phyloP scores from a whole-genome alignment of 2,113 vertebrate genomes.

The Tyrannus savana region DNA sequence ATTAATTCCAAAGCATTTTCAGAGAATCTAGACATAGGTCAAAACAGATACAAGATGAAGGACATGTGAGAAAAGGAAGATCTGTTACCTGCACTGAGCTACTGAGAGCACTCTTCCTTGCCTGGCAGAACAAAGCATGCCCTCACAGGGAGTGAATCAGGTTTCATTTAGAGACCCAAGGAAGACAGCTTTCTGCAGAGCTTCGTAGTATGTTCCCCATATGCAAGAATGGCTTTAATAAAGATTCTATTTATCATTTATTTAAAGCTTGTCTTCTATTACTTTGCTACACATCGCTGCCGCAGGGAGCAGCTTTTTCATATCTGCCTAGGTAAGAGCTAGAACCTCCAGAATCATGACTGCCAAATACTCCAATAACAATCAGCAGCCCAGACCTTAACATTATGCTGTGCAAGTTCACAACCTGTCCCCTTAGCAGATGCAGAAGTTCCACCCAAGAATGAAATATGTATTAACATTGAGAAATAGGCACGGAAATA shows the following conservation, averaged over 20 bases:
- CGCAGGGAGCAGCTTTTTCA: background rate
- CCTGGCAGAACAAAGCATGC: background rate
- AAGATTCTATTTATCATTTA: constrained; percentile 40
- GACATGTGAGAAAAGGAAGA: background rate
- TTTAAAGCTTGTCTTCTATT: constrained; percentile 21
- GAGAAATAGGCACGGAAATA: background rate
- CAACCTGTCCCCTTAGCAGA: background rate
- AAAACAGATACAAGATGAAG: background rate
- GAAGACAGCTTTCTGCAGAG: background rate
- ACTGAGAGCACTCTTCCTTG: background rate
- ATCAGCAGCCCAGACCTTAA: background rate
- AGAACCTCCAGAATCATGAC: background rate
- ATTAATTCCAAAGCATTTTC: background rate
- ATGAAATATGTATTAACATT: rapidly evolving
- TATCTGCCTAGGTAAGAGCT: background rate
- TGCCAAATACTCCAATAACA: background rate
- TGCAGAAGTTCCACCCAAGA: background rate
- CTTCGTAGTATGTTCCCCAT: constrained; percentile 5
- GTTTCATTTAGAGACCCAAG: background rate
- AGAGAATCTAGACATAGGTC: background rate
- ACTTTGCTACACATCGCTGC: background rate
- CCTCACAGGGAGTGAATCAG: background rate
- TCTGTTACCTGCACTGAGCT: background rate
- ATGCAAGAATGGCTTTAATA: constrained; percentile 50
- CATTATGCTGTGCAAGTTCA: background rate